Percentiles rank a stretch among this genome's conserved stretches.
phyloP scores from a whole-genome alignment of 2,113 vertebrate species.

The Ibidorhyncha struthersii region DNA sequence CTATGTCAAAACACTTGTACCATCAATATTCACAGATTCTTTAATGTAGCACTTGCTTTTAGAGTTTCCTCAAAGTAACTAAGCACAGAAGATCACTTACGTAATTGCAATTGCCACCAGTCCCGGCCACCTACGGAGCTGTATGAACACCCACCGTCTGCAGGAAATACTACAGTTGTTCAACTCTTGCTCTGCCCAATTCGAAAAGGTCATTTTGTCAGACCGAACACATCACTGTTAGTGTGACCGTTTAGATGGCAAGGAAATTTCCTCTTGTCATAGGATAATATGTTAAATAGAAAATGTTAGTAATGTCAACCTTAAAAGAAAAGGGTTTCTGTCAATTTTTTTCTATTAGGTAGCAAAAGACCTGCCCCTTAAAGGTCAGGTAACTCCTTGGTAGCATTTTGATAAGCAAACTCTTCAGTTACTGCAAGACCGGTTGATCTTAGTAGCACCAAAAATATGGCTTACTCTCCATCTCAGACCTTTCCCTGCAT shows the following conservation, averaged over 20 bases:
- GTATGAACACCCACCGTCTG: not conserved
- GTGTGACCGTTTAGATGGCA: not conserved
- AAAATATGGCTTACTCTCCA: not conserved
- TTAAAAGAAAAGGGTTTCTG: not conserved
- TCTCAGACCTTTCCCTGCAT: not conserved
- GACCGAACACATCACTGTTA: not conserved
- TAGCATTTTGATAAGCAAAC: not conserved
- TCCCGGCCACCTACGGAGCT: accelerated
- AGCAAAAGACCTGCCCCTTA: not conserved
- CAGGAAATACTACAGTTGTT: not conserved
- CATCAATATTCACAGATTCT: not conserved
- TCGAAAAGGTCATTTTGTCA: not conserved
- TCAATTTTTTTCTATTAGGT: not conserved
- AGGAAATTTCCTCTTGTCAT: not conserved
- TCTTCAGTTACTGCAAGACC: not conserved
- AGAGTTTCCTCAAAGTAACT: not conserved
- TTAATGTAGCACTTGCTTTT: not conserved
- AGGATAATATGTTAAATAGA: not conserved
- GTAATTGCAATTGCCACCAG: not conserved
- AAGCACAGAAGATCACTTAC: not conserved
- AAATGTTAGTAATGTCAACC: not conserved
- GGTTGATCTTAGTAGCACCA: not conserved
- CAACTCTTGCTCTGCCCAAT: not conserved
- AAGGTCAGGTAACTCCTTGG: not conserved
- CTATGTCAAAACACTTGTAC: not conserved